Percentiles rank a stretch among this genome's conserved stretches.
phyloP scores from a whole-genome alignment of 2,797 vertebrate genomes.

The Melanotaenia parkinsoni region DNA sequence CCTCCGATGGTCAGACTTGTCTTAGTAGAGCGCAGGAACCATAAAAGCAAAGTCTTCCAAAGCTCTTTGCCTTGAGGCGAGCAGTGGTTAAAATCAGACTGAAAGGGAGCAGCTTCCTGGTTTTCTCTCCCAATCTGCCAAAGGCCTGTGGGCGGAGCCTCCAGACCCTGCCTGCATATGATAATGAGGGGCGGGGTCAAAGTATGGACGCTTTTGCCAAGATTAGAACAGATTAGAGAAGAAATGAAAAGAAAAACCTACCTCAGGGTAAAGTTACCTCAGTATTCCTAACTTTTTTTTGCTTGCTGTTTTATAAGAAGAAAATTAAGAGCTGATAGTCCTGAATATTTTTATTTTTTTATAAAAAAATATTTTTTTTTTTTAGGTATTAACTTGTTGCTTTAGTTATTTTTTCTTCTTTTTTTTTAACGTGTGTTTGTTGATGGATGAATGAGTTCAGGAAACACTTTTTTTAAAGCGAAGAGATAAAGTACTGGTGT shows the following conservation, averaged over 20 bases:
- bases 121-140: conserved; percentile 77
- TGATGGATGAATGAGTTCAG: conserved; percentile 72
- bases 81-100: conserved; percentile 65
- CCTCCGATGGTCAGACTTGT: conserved; percentile 13
- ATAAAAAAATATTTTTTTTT: conserved; percentile 90
- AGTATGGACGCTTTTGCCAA: conserved; percentile 71
- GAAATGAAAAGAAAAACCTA: conserved; percentile 87
- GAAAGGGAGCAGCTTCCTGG: conserved; percentile 69
- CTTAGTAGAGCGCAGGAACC: conserved; percentile 14
- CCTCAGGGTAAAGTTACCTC: conserved; percentile 97
- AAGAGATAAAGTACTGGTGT: conserved; percentile 36
- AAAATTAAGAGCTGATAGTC: conserved; percentile 90
- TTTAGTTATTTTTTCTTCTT: conserved; percentile 73
- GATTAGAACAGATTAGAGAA: conserved; percentile 85
- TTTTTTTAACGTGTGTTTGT: conserved; percentile 59
- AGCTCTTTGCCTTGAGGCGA: conserved; percentile 65
- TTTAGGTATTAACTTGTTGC: conserved; percentile 84
- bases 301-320: conserved; percentile 94
- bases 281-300: conserved; percentile 88
- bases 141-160: conserved; percentile 80
- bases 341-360: conserved; percentile 99
- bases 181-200: conserved; percentile 74
- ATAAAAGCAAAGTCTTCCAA: conserved; percentile 52
- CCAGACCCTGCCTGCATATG: conserved; percentile 71
- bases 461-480: conserved; percentile 36